Percentiles rank a stretch among this genome's conserved stretches.
These are phyloP conservation scores for Epinephelus fuscoguttatus DNA, from an alignment of 2,113 vertebrate genomes.

Conservation along the genomic window DNA sequence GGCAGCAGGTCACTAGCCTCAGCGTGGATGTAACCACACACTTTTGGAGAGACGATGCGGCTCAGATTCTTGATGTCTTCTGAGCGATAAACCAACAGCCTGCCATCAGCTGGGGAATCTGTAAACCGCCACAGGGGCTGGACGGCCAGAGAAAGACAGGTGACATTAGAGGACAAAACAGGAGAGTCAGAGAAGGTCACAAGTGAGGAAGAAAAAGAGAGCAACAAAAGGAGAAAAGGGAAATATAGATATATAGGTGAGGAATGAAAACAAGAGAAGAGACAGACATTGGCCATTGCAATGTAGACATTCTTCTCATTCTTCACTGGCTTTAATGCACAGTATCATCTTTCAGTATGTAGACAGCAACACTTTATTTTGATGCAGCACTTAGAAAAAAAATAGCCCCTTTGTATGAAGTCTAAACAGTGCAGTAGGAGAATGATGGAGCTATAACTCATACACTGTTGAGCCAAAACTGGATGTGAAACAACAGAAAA, in stretches of 20 bases:
- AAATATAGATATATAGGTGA: background rate
- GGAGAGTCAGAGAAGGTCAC: background rate
- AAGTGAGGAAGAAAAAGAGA: background rate
- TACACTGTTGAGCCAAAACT: background rate
- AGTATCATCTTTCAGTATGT: too few relatives aligned
- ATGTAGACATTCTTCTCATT: background rate
- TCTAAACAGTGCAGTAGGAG: background rate
- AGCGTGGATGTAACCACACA: slow-evolving; percentile 92
- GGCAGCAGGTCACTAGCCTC: slow-evolving; percentile 85
- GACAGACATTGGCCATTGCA: background rate
- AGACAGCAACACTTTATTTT: too few relatives aligned
- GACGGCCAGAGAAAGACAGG: background rate
- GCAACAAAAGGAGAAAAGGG: background rate
- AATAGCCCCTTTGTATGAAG: background rate
- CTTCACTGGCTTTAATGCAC: background rate
- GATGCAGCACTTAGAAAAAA: too few relatives aligned
- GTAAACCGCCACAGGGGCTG: slow-evolving; percentile 95
- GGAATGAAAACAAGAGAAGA: background rate
- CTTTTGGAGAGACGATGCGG: slow-evolving; percentile 91
- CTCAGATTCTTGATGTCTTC: slow-evolving; percentile 95
- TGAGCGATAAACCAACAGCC: slow-evolving; percentile 94
- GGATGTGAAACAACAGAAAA: background rate
- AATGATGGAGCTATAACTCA: background rate
- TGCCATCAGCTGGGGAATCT: slow-evolving; percentile 86
- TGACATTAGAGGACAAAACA: slow-evolving; percentile 4